Percentiles rank a stretch among this genome's conserved stretches.
These are phyloP conservation scores for Drosophila willistoni DNA, from an alignment of 1,140 invertebrate species.

Conservation along the genomic window DNA sequence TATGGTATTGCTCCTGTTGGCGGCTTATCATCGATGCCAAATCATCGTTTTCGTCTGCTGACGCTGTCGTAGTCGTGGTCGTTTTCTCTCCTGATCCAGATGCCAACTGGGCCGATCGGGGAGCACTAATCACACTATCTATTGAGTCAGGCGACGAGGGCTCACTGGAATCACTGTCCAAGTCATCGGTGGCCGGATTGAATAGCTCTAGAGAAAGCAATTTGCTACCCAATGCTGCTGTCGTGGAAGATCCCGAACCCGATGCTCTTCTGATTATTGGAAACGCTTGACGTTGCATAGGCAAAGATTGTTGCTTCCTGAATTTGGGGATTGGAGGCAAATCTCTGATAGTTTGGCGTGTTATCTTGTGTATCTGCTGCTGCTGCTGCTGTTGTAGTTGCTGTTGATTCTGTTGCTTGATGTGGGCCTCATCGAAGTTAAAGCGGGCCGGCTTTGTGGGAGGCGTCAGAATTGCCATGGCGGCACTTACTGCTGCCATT, in stretches of 20 bases:
- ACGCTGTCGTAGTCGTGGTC: conserved; percentile 36
- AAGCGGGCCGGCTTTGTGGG: conserved; percentile 60
- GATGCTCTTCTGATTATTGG: conserved; percentile 86
- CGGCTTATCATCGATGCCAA: conserved; percentile 52
- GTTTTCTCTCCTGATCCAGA: conserved; percentile 43
- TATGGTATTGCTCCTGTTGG: conserved; percentile 58
- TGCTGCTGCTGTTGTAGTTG: conserved; percentile 20
- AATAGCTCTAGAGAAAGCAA: conserved; percentile 92
- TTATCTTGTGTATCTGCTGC: conserved; percentile 80
- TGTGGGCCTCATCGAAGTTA: conserved; percentile 78
- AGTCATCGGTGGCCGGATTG: conserved; percentile 94
- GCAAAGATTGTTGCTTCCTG: conserved; percentile 84
- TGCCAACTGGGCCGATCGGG: conserved; percentile 55
- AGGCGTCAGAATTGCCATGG: conserved; percentile 77
- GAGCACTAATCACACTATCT: conserved; percentile 91
- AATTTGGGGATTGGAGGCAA: conserved; percentile 86
- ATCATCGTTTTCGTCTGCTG: conserved; percentile 33
- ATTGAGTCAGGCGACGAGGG: conserved; percentile 93
- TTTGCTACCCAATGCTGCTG: conserved; percentile 83
- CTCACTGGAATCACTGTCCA: conserved; percentile 94
- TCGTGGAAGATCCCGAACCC: conserved; percentile 68
- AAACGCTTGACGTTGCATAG: conserved; percentile 84
- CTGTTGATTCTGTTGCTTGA: conserved; percentile 66
- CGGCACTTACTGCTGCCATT: conserved; percentile 65
- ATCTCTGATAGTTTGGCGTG: conserved; percentile 85